These are phyloP conservation scores for Neuroscelio doddi DNA, from an alignment of 2,888 invertebrate species.

Conservation along the genomic window DNA sequence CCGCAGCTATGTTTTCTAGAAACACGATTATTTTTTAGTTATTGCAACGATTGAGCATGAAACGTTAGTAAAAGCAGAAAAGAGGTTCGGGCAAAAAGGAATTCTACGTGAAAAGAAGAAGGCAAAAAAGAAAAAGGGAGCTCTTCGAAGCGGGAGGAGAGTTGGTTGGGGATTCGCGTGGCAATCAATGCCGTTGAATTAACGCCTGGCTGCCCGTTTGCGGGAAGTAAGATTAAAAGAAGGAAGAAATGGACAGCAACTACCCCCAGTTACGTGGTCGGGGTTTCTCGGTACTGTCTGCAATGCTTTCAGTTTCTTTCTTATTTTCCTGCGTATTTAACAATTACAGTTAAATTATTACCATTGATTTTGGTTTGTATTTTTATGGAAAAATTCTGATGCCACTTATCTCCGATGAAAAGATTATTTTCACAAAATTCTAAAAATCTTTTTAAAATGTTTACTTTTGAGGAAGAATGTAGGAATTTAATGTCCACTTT, in stretches of 20 bases:
- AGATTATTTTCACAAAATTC: too few relatives aligned
- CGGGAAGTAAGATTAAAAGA: slow-evolving; percentile 71
- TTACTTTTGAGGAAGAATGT: too few relatives aligned
- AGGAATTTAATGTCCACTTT: too few relatives aligned
- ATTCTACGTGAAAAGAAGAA: slow-evolving; percentile 26
- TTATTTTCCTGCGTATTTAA: slow-evolving; percentile 45
- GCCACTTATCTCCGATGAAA: too few relatives aligned
- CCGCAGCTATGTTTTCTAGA: slow-evolving; percentile 15
- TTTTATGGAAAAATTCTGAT: too few relatives aligned
- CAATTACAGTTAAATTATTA: slow-evolving; percentile 30
- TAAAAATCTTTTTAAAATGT: too few relatives aligned
- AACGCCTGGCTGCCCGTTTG: slow-evolving; percentile 71
- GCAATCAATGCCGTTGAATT: slow-evolving; percentile 72
- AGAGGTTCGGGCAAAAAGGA: slow-evolving; percentile 35
- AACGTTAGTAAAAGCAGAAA: slow-evolving; percentile 16
- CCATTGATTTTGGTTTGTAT: too few relatives aligned
- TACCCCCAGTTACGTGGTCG: slow-evolving; percentile 49
- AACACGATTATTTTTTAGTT: slow-evolving; percentile 34
- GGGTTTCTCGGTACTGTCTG: slow-evolving; percentile 49
- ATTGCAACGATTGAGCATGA: slow-evolving; percentile 35
- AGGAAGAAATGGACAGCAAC: slow-evolving; percentile 69
- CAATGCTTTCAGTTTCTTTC: slow-evolving; percentile 46
- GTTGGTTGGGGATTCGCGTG: slow-evolving; percentile 62
- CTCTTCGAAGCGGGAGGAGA: slow-evolving; percentile 37
- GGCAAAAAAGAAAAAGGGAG: slow-evolving; percentile 22